phyloP scores from a whole-genome alignment of 2,797 vertebrate genomes.

The Gymnothorax reevesii region DNA sequence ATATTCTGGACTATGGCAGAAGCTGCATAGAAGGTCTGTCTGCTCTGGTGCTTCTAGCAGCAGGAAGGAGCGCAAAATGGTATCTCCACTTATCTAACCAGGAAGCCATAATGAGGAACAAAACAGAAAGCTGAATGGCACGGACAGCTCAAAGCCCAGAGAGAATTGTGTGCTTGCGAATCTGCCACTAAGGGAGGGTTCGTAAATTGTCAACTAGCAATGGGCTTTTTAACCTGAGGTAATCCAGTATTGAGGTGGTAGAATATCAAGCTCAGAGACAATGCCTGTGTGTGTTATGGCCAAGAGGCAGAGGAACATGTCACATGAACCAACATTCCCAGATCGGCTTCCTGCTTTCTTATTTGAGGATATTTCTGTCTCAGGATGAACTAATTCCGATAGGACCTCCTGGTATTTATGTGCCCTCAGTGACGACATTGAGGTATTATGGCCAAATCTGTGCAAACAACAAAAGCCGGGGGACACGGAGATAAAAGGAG shows the following conservation, averaged over 20 bases:
- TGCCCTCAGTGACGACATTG: constrained; percentile 63
- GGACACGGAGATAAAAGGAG: constrained; percentile 32
- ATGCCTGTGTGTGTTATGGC: constrained; percentile 19
- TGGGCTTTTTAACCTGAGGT: constrained; percentile 37
- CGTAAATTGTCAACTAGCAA: constrained; percentile 27
- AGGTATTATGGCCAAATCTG: constrained; percentile 41
- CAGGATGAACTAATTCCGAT: constrained; percentile 46
- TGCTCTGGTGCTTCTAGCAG: constrained; percentile 6
- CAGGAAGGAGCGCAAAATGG: constrained; percentile 24
- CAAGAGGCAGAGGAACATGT: background rate
- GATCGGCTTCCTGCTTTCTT: constrained; percentile 21
- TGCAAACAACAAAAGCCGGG: constrained; percentile 32
- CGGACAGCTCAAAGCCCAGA: constrained; percentile 15
- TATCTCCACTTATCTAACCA: constrained; percentile 30
- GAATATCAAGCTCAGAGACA: constrained; percentile 29
- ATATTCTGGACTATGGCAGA: constrained; percentile 24
- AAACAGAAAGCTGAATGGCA: constrained; percentile 21
- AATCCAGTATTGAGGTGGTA: constrained; percentile 31
- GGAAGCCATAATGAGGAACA: constrained; percentile 16
- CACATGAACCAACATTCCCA: background rate
- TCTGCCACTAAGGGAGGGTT: constrained; percentile 28
- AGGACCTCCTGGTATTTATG: constrained; percentile 40
- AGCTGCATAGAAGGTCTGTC: constrained; percentile 17
- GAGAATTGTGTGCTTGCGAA: constrained; percentile 17
- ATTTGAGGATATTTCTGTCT: constrained; percentile 41